A percentile compares a stretch with the other conserved stretches of the same genome.
Evolutionary conservation across 1,140 invertebrate genomes (phyloP).

Genomic region (Heliconius congener): DNA sequence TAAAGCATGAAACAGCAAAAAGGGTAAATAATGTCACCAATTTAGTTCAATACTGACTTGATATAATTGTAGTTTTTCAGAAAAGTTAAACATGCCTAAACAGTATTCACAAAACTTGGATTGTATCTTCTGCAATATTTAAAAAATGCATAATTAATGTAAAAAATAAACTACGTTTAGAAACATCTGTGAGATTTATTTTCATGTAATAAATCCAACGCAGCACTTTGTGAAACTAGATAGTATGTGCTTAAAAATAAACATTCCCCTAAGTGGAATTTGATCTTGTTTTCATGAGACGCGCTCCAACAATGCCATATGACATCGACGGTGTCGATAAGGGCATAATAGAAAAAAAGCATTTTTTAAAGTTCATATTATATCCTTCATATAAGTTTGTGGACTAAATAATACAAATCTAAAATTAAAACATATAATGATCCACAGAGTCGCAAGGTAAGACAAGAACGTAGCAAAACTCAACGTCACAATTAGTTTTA

Average conservation of each 20-base stretch:
- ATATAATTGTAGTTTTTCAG: no score
- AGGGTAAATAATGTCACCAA: no score
- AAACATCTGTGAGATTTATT: not conserved
- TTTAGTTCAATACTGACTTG: no score
- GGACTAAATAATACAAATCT: not conserved
- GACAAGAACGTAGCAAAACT: no score
- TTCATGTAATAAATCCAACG: not conserved
- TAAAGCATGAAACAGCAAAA: no score
- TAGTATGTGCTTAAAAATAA: not conserved
- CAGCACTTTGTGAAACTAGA: not conserved
- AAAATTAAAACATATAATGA: not conserved
- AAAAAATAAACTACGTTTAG: not conserved
- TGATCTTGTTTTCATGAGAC: not conserved
- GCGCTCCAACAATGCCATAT: not conserved
- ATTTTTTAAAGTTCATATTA: not conserved
- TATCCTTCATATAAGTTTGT: not conserved
- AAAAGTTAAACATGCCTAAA: no score
- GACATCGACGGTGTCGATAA: not conserved
- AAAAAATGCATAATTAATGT: no score
- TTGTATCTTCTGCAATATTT: no score
- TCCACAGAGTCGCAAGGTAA: not conserved
- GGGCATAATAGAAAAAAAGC: not conserved
- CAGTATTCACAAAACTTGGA: no score
- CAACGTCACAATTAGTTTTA: no score
- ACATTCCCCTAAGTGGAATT: conserved; percentile 6